Conservation (phyloP, 2,888 invertebrate genomes). For the Deroplatys truncata region DNA sequence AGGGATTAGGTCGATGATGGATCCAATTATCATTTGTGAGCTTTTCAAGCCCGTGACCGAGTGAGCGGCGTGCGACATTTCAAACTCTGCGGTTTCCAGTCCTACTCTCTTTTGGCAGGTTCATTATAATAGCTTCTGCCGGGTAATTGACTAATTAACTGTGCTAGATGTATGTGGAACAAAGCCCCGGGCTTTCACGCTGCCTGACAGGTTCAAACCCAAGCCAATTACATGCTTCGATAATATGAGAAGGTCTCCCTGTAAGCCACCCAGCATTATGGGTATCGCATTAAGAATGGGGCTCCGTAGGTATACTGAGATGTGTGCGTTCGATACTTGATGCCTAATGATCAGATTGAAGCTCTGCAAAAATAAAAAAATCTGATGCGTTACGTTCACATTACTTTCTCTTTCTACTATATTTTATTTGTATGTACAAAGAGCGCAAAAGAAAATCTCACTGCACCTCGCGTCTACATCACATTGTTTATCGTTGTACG, state of each 20-base stretch:
- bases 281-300: neutral
- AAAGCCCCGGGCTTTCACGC: neutral
- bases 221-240: conserved; percentile 25
- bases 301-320: neutral
- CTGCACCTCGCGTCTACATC: too few relatives aligned
- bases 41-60: neutral
- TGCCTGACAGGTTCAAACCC: conserved; percentile 21
- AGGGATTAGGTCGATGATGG: conserved; percentile 7
- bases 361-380: too few relatives aligned
- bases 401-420: too few relatives aligned
- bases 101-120: conserved; percentile 29
- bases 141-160: conserved; percentile 32
- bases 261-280: neutral
- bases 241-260: conserved; percentile 13
- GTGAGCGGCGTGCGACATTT: neutral
- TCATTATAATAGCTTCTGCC: conserved; percentile 27
- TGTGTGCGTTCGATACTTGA: neutral
- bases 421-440: too few relatives aligned
- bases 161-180: conserved; percentile 23
- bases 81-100: conserved; percentile 13
- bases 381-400: too few relatives aligned
- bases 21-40: conserved; percentile 25
- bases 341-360: too few relatives aligned
- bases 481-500: too few relatives aligned
- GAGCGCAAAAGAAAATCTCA: too few relatives aligned